phyloP scores from a whole-genome alignment of 2,113 vertebrate species.

The Cinclus mexicanus region DNA sequence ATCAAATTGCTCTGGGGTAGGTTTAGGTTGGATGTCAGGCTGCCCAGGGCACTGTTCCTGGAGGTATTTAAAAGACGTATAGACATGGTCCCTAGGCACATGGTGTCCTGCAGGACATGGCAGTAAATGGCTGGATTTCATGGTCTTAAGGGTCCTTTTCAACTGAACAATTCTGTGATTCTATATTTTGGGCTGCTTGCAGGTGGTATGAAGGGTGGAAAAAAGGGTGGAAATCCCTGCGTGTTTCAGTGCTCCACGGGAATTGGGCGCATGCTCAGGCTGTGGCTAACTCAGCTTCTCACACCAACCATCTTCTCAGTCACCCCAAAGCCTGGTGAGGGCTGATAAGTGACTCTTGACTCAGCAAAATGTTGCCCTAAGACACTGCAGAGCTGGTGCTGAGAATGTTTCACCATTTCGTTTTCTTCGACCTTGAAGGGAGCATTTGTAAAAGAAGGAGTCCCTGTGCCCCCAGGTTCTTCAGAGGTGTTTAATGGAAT shows the following conservation, averaged over 20 bases:
- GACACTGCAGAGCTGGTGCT: not conserved
- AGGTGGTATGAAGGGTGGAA: not conserved
- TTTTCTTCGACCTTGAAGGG: not conserved
- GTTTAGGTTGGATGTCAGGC: not conserved
- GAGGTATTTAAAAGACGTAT: not conserved
- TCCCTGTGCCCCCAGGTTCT: not conserved
- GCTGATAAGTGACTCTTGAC: slow-evolving; percentile 57
- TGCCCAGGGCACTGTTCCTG: not conserved
- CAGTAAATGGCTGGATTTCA: not conserved
- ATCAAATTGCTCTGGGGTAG: not conserved
- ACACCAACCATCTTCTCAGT: not conserved
- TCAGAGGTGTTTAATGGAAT: not conserved
- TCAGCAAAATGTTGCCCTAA: slow-evolving; percentile 18
- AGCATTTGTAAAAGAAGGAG: not conserved
- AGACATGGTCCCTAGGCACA: not conserved
- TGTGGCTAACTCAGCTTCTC: not conserved
- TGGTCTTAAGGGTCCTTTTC: not conserved
- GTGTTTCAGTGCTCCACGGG: not conserved
- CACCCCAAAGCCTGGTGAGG: slow-evolving; percentile 3
- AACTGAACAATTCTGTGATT: not conserved
- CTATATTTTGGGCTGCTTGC: not conserved
- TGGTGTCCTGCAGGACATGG: not conserved
- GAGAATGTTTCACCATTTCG: not conserved
- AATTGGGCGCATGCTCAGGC: not conserved
- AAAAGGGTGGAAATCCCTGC: not conserved